Evolutionary conservation across 2,888 invertebrate genomes (phyloP), one percentile per base, ranked within the genome.

Genomic region (Acleris literana): DNA sequence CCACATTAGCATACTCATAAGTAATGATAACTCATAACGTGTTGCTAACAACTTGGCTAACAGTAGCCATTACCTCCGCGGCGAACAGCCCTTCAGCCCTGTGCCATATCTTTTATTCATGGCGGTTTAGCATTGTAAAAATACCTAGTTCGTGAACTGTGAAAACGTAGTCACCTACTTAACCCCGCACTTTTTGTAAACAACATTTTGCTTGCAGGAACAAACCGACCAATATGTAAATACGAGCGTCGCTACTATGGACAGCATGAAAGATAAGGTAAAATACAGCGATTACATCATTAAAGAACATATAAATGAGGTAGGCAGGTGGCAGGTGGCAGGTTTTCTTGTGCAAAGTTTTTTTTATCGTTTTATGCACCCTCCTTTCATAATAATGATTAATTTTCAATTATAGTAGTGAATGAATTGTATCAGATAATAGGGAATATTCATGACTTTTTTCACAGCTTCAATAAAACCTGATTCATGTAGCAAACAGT

Each of bases 161-260:
- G 46, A 46, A 51, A 71, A 70, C 64, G 44, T 46, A 46, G 46
- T 20, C 57, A 22, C 58, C 57, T 33, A 56, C 44, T 66, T 69
- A 56, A 56, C 59, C 55, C 22, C 29, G 29, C 44, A 58, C 65
- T 63, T 70, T 68, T 70, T 73, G 73, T 71, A 72, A 70, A 70
- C 69, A 68, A 68, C 64, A 68, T 74, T 70, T 57, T 76, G 68
- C 79, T 79, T 70, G 70, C 95, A 96, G 90, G 94, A 95, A 74
- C 96, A 96, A 82, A 96, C 97, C 9, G 95, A 96, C 75, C 92
- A 93, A 59, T 97, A 97, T 80, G 96, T 97, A 13, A 97, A 96
- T 81, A 96, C 95, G 63, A 97, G 96, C 43, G 90, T 96, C 46
- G 93, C 93, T 52, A 95, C 95, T 1, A 95, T 97, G 95, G 95